Percentiles rank a stretch among this genome's conserved stretches.
These are phyloP conservation scores for Tychaedon coryphoeus DNA, from an alignment of 2,113 vertebrate genomes.

Conservation along the genomic window DNA sequence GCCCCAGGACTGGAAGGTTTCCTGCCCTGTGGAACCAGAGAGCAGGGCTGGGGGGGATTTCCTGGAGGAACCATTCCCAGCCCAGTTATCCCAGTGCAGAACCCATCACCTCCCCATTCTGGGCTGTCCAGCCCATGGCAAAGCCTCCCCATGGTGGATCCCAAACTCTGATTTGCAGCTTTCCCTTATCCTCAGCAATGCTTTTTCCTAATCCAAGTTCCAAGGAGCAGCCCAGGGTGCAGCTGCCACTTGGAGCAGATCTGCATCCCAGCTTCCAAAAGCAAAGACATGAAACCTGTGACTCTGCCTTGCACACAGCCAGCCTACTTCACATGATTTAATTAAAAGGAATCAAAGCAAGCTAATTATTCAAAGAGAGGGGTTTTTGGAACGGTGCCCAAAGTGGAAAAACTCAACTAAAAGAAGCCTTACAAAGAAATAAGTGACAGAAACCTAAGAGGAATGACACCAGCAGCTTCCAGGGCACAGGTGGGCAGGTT, in stretches of 20 bases:
- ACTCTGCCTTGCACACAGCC: neutral
- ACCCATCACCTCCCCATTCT: neutral
- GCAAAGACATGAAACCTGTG: neutral
- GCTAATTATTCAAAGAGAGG: conserved; percentile 25
- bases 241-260: neutral
- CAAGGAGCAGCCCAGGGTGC: neutral
- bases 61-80: neutral
- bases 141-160: neutral
- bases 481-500: neutral
- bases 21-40: neutral
- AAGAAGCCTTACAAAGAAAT: neutral
- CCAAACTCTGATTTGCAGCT: neutral
- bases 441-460: neutral
- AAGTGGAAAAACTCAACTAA: neutral
- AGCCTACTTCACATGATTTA: neutral
- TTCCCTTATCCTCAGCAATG: neutral
- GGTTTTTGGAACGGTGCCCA: neutral
- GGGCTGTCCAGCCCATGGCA: rapidly evolving
- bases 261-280: neutral
- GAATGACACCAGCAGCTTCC: rapidly evolving
- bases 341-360: conserved; percentile 35
- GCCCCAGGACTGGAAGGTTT: neutral
- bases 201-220: neutral
- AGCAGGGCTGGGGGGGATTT: neutral
- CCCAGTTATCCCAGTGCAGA: neutral